Conservation (phyloP, 1,140 invertebrate genomes). For the Proctacanthus coquilletti region DNA sequence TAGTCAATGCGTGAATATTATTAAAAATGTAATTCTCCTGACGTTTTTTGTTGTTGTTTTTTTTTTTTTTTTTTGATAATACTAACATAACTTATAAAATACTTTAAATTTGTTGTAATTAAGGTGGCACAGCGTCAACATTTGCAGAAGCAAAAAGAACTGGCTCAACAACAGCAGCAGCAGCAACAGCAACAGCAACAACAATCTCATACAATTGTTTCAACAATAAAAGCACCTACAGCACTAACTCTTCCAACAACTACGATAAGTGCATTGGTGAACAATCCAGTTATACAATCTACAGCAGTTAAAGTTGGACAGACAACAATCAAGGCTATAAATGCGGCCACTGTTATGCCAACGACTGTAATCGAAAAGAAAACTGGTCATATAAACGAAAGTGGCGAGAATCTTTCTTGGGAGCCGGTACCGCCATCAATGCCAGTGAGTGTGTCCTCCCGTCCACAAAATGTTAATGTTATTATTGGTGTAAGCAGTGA, state of each 20-base stretch:
- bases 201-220: conserved; percentile 15
- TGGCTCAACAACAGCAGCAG: conserved; percentile 36
- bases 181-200: conserved; percentile 14
- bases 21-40: not conserved
- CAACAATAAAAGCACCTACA: no score
- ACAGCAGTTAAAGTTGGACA: conserved; percentile 28
- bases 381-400: conserved; percentile 8
- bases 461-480: conserved; percentile 1
- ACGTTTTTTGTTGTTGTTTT: not conserved
- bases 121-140: conserved; percentile 45
- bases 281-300: conserved; percentile 31
- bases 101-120: conserved; percentile 1
- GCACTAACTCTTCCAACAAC: conserved; percentile 23
- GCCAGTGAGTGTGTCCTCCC: conserved; percentile 24
- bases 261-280: conserved; percentile 29
- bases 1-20: not conserved
- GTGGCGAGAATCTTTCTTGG: not conserved
- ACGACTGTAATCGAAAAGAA: conserved; percentile 27
- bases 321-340: conserved; percentile 27
- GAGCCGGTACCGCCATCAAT: conserved; percentile 34
- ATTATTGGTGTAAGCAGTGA: conserved; percentile 27
- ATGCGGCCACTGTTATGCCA: conserved; percentile 13
- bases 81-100: not conserved
- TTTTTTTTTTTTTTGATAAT: conserved; percentile 1
- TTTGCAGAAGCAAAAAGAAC: conserved; percentile 34